Base-by-base conservation (phyloP, 2,888 invertebrate genomes). In the Epirrita christyi region DNA sequence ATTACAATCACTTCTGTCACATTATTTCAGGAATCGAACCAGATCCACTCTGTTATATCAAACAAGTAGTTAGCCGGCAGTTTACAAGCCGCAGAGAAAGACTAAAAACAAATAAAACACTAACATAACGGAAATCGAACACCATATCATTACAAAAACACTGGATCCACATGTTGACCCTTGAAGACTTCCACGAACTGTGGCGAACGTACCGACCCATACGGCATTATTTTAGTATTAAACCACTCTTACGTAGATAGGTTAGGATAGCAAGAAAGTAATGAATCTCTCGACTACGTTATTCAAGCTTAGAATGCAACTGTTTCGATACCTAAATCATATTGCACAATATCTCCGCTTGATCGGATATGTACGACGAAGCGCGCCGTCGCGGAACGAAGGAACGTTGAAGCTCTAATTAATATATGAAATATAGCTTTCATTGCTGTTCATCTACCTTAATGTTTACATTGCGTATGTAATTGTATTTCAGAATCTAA, bases 111-210 rank as follows among this genome's bases (percentile, higher is more conserved):
- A 65, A 38, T 14, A 37, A 34, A 43, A 51, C 56, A 64, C 62
- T 53, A 66, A 63, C 66, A 67, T 75, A 72, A 58, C 70, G 64
- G 28, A 67, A 64, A 48, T 76, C 73, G 8, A 72, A 55, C 37
- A 65, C 62, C 29, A 67, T 63, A 49, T 72, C 68, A 48, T 75
- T 67, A 59, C 73, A 75, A 36, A 77, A 67, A 56, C 76, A 79
- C 55, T 77, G 76, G 6, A 80, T 70, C 81, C 80, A 82, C 67
- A 77, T 67, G 63, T 72, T 75, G 69, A 76, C 74, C 68, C 38
- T 37, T 10, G 28, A 6, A 49, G 38, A 71, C 75, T 36, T 41
- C 44, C 34, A 38, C 13, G 11, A 43, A 59, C 27, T 55, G 10
- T 51, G 51, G 15, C 46, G 41, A 41, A 15, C 13, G 21, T 41